Base-by-base conservation (phyloP, 1,140 invertebrate species). In the Pseudomyrmex cubaensis region DNA sequence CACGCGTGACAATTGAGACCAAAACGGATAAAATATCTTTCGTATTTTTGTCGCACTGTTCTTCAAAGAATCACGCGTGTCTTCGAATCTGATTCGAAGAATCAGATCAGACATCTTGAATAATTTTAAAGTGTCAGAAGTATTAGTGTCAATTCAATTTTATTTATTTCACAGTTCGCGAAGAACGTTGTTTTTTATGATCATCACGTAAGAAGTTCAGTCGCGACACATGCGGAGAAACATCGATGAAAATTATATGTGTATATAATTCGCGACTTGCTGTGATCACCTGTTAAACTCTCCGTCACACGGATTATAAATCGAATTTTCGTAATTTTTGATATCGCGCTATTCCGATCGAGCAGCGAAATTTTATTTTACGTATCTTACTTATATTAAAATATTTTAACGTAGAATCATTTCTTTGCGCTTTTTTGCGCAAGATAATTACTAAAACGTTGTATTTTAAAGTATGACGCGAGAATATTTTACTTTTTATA, bases 241-340 rank as follows among this genome's bases (percentile, higher is more conserved):
- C 20, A 2, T 70, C 46, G 50, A 12, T 63, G 63, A 67, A 54
- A 2, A 46, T 22, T 25, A 25, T 25, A 25, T 77, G n/a, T 44
- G 35, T 70, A 80, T 78, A 66, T 59, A 8, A 13, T 57, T 67
- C 20, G 48, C 64, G 76, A 80, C 76, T 72, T 48, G 76, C 54
- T 80, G 67, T 80, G 76, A 80, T 80, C 76, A 80, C 76, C 54
- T 66, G 66, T 80, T 80, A 80, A 80, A 80, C 76, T 80, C 66
- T 80, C 76, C 76, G 76, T 80, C 66, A 62, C 76, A 80, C 76
- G 76, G 76, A 44, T 20, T 22, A 8, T 20, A 57, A 50, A 50
- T 59, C 66, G 22, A 72, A 3, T 20, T 80, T 9, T n/a, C 74
- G 17, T 54, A n/a, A 35, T 50, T 20, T 20, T 56, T 48, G 15